phyloP scores from a whole-genome alignment of 2,113 vertebrate genomes.

The Condylura cristata region DNA sequence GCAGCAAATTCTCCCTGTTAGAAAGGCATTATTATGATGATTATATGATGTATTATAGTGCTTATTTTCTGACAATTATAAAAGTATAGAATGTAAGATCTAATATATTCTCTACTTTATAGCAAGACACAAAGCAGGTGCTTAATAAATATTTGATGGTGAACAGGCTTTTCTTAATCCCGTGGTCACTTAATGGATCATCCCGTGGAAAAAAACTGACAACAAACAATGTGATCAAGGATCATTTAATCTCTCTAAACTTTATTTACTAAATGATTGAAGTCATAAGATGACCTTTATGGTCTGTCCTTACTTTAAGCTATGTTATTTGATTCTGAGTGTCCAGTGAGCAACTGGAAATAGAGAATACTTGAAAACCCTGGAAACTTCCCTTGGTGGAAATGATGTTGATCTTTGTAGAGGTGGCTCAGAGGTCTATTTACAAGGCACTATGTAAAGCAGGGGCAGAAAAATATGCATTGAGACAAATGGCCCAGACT shows the following conservation, averaged over 20 bases:
- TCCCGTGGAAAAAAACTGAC: background rate
- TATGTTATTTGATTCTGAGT: background rate
- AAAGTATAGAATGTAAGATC: background rate
- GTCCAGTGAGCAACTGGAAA: background rate
- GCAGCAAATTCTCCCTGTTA: slow-evolving; percentile 93
- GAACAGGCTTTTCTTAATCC: background rate
- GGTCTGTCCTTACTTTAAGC: background rate
- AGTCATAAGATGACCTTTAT: background rate
- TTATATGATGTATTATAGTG: background rate
- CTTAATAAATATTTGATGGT: background rate
- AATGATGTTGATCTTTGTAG: background rate
- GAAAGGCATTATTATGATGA: slow-evolving; percentile 64
- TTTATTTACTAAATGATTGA: background rate
- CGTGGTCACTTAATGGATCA: background rate
- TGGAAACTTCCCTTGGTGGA: background rate
- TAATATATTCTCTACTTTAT: background rate
- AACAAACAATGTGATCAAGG: background rate
- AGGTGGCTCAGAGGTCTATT: no score
- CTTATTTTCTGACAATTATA: background rate
- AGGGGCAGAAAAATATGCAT: background rate
- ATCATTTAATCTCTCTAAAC: background rate
- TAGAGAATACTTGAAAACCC: background rate
- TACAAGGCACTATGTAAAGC: background rate
- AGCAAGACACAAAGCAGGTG: background rate
- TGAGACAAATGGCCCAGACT: background rate